These are phyloP conservation scores for Apoderus coryli DNA, from an alignment of 2,888 invertebrate genomes.

Conservation along the genomic window DNA sequence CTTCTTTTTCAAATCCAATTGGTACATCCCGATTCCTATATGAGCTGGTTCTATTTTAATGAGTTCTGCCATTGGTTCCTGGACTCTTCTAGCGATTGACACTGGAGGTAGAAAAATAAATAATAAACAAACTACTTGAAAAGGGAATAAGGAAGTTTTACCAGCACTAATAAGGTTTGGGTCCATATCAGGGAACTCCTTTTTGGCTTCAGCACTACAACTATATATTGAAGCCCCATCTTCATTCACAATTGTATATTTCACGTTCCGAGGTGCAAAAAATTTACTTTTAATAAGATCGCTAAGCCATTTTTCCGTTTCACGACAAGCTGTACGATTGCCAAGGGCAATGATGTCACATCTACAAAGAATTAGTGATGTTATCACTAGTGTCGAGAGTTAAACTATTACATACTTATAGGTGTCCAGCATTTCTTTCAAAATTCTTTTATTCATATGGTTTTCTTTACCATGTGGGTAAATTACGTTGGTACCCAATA, in stretches of 20 bases:
- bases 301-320: conserved; percentile 66
- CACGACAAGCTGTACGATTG: conserved; percentile 80
- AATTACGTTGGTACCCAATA: conserved; percentile 53
- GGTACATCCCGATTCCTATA: conserved; percentile 90
- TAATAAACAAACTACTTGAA: neutral
- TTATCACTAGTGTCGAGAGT: too few relatives aligned
- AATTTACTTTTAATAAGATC: conserved; percentile 39
- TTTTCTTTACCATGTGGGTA: conserved; percentile 42
- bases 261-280: conserved; percentile 44
- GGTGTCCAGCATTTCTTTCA: conserved; percentile 41
- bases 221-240: conserved; percentile 89
- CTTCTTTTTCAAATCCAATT: conserved; percentile 77
- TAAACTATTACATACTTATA: conserved; percentile 34
- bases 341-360: conserved; percentile 77
- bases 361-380: conserved; percentile 40
- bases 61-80: conserved; percentile 82
- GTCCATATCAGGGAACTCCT: conserved; percentile 75
- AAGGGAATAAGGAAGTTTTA: too few relatives aligned
- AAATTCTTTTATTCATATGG: conserved; percentile 26
- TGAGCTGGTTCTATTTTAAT: conserved; percentile 90
- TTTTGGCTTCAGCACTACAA: conserved; percentile 66
- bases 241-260: conserved; percentile 76
- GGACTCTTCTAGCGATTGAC: conserved; percentile 73
- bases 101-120: conserved; percentile 35
- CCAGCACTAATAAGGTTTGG: conserved; percentile 68